These are phyloP conservation scores for Tetanocera ferruginea DNA, from an alignment of 2,888 invertebrate genomes.

Conservation along the genomic window DNA sequence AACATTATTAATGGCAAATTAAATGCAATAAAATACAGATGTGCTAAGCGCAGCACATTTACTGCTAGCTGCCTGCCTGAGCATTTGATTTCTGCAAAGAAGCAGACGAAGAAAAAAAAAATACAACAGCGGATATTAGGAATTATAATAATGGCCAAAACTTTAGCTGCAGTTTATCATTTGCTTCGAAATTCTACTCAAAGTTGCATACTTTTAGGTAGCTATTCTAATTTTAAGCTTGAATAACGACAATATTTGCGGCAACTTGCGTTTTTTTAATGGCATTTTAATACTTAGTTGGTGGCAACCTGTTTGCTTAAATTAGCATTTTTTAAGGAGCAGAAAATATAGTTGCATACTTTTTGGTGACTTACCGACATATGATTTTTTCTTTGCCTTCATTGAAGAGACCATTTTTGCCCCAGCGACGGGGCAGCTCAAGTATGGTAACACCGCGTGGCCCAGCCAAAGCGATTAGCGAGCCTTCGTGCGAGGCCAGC, in stretches of 20 bases:
- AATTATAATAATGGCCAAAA: constrained; percentile 63
- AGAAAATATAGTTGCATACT: constrained; percentile 8
- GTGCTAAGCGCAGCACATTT: constrained; percentile 66
- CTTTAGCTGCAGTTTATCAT: constrained; percentile 63
- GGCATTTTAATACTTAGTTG: constrained; percentile 64
- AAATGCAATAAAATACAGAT: constrained; percentile 69
- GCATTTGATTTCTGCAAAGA: background rate
- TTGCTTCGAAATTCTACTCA: constrained; percentile 47
- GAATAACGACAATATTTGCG: constrained; percentile 65
- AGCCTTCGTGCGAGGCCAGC: constrained; percentile 75
- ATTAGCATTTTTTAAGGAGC: constrained; percentile 28
- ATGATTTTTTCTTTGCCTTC: constrained; percentile 76
- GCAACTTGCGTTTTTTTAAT: constrained; percentile 39
- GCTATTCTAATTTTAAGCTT: constrained; percentile 66
- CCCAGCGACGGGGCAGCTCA: constrained; percentile 79
- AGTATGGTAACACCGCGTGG: constrained; percentile 76
- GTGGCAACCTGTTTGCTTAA: constrained; percentile 43
- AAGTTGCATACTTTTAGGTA: constrained; percentile 42
- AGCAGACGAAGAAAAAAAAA: background rate
- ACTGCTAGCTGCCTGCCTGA: constrained; percentile 30
- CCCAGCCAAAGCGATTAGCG: constrained; percentile 77
- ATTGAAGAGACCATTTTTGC: constrained; percentile 75
- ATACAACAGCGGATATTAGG: constrained; percentile 20
- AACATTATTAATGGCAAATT: constrained; percentile 68
- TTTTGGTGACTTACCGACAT: constrained; percentile 69